Base-by-base conservation (phyloP, 2,888 invertebrate species). In the Brachyopa scutellaris region DNA sequence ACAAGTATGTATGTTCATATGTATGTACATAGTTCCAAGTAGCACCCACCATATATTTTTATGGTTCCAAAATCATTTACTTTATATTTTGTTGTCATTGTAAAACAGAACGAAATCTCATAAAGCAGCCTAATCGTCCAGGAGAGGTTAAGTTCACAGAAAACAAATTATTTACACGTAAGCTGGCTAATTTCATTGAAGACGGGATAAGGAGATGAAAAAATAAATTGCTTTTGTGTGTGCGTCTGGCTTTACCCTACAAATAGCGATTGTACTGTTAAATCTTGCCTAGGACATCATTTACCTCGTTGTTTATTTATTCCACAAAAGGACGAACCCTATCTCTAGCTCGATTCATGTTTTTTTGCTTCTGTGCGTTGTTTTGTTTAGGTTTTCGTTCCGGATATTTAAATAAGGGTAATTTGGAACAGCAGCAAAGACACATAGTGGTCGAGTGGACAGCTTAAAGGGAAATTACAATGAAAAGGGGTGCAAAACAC, bases 81-180 rank as follows among this genome's bases (percentile, higher is more conserved):
- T 31, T 53, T 11, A 31, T 31, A 8, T 21, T 29, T 29, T 19
- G 7, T 55, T 19, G n/a, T 17, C n/a, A 31, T 17, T 59, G n/a
- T 19, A 47, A 45, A 33, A 42, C 9, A 38, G 42, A 73, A 57
- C 19, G 42, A 62, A 69, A 77, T 49, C 77, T 70, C 70, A 33
- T 78, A 69, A 78, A 57, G 38, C 70, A 57, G 29, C 57, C 70
- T 70, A 70, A 70, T 78, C 57, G 64, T 40, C 64, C 70, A 57
- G 69, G 55, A 70, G 64, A 64, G 57, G 70, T 64, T 64, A 78
- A 51, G 77, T 62, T 78, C 70, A 78, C 70, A 70, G 70, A 78
- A 79, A 79, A 72, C 78, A 66, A 79, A 72, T 79, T 79, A 79
- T 66, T 79, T 79, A 79, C 72, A 79, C 72, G 42, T 79, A 72